Evolutionary conservation across 2,797 vertebrate species (phyloP).

Genomic region (Pseudochirops corinnae): DNA sequence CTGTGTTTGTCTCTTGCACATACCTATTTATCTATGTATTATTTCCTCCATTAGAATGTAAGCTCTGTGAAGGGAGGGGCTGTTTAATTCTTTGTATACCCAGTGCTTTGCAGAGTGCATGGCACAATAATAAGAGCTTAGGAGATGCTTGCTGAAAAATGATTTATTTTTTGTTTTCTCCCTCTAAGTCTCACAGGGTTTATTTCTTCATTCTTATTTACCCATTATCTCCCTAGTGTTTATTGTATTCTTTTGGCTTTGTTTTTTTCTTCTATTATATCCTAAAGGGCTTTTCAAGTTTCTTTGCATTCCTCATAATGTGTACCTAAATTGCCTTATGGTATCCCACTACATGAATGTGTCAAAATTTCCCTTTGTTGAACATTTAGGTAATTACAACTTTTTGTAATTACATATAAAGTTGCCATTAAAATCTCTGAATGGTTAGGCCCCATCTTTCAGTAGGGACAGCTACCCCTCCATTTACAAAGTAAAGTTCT

Average conservation of each 20-base stretch:
- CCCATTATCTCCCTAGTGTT: neutral
- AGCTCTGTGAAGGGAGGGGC: neutral
- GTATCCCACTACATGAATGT: neutral
- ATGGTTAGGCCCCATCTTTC: neutral
- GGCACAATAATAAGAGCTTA: neutral
- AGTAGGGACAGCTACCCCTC: neutral
- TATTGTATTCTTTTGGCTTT: neutral
- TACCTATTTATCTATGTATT: neutral
- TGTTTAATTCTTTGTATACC: neutral
- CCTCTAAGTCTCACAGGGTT: neutral
- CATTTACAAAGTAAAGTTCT: neutral
- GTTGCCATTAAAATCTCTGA: neutral
- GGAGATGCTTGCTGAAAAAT: neutral
- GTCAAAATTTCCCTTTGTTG: neutral
- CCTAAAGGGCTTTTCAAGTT: rapidly evolving
- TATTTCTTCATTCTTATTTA: neutral
- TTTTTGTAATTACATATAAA: neutral
- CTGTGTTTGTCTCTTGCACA: neutral
- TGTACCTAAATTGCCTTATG: neutral
- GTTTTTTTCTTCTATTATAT: neutral
- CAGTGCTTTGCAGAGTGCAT: neutral
- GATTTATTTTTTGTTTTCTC: neutral
- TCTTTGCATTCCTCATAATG: neutral
- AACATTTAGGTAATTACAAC: neutral
- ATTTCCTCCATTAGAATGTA: neutral